A percentile compares a stretch with the other conserved stretches of the same genome.
Evolutionary conservation across 30 jellyfish, hydroid and myxozoan species (phyloP).

Genomic region (Hydractinia echinata): DNA sequence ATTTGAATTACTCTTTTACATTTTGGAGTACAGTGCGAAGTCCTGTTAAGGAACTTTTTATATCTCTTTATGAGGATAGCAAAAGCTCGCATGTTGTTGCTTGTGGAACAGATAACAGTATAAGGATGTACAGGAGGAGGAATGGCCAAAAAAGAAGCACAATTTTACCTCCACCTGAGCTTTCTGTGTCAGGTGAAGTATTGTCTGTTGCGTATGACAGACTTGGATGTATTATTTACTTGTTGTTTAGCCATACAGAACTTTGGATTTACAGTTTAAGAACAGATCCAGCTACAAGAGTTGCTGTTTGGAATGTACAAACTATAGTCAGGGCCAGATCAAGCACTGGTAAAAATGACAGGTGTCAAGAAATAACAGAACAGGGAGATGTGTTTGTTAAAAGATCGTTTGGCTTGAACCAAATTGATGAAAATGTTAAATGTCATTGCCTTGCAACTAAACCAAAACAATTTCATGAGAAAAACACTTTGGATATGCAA

Average conservation of each 20-base stretch:
- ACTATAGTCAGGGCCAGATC: not conserved
- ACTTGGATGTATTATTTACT: constrained; percentile 42
- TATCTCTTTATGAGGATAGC: constrained; percentile 5
- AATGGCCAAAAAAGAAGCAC: constrained; percentile 53
- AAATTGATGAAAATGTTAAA: constrained; percentile 2
- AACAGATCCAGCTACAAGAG: constrained; percentile 83
- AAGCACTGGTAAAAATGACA: not conserved
- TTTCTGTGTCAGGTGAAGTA: constrained; percentile 30
- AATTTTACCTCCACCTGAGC: constrained; percentile 74
- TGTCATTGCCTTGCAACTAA: constrained; percentile 44
- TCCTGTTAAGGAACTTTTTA: constrained; percentile 47
- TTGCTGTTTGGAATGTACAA: constrained; percentile 37
- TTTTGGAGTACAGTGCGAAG: constrained; percentile 66
- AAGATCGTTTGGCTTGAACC: not conserved
- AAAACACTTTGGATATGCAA: constrained; percentile 9
- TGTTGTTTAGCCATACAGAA: constrained; percentile 37
- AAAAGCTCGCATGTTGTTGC: constrained; percentile 44
- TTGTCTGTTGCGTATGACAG: constrained; percentile 58
- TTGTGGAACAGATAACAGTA: constrained; percentile 39
- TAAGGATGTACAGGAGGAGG: constrained; percentile 35
- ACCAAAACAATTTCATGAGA: not conserved
- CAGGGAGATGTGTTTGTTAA: not conserved
- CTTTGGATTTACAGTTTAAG: constrained; percentile 71
- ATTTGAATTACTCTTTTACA: constrained; percentile 53
- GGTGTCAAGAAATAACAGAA: constrained; percentile 1